Conservation (phyloP, 2,888 invertebrate genomes). For the Pandemis corylana region DNA sequence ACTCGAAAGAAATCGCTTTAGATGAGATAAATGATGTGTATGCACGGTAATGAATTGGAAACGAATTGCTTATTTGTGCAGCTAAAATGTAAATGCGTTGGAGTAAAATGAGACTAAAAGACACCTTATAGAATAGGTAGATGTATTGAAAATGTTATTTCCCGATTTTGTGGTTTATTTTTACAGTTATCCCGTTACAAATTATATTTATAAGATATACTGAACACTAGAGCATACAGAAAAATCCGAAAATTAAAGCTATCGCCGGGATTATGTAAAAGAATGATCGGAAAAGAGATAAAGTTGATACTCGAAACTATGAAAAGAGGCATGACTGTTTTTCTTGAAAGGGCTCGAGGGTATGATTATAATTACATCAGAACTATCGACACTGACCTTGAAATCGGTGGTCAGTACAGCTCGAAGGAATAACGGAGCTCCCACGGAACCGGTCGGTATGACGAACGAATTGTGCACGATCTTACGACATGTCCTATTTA, state of each 20-base stretch:
- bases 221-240: too few species aligned
- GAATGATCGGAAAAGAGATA: background rate
- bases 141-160: too few species aligned
- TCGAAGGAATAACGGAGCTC: conserved; percentile 30
- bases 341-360: background rate
- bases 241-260: too few species aligned
- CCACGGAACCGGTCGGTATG: conserved; percentile 37
- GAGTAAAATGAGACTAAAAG: background rate
- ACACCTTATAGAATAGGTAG: background rate
- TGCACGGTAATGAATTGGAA: conserved; percentile 55
- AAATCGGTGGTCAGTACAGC: conserved; percentile 20
- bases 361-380: background rate
- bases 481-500: conserved; percentile 69
- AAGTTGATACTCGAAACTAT: background rate
- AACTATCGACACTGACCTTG: conserved; percentile 2
- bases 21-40: conserved; percentile 18
- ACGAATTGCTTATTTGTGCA: conserved; percentile 36
- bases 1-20: background rate
- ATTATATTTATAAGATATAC: too few species aligned
- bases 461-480: conserved; percentile 45
- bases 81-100: conserved; percentile 18
- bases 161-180: too few species aligned
- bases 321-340: background rate
- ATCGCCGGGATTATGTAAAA: too few species aligned
- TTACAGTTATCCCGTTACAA: too few species aligned